Percentiles rank a stretch among this genome's conserved stretches.
phyloP scores from a whole-genome alignment of 1,140 invertebrate genomes.

The Palaemon carinicauda region DNA sequence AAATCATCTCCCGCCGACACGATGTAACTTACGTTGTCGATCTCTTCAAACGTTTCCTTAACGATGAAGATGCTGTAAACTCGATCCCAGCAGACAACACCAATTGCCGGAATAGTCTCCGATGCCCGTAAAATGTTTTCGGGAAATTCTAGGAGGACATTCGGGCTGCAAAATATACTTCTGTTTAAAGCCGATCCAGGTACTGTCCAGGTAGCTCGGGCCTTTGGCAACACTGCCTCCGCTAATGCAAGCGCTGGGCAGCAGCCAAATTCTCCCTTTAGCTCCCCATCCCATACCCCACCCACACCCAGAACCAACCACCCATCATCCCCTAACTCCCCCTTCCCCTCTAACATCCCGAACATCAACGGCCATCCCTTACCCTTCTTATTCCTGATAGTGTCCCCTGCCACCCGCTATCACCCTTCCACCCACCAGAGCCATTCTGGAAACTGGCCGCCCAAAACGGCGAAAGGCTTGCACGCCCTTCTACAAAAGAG shows the following conservation, averaged over 20 bases:
- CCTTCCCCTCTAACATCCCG: not conserved
- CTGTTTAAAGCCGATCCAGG: too few species aligned
- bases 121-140: too few species aligned
- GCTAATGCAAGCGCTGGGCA: conserved; percentile 4
- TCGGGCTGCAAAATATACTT: too few species aligned
- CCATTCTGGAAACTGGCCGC: not conserved
- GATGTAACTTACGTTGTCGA: too few species aligned
- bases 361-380: not conserved
- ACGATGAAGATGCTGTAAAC: too few species aligned
- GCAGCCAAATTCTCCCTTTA: not conserved
- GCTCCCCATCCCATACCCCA: not conserved
- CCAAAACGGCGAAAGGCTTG: too few species aligned
- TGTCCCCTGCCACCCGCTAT: not conserved
- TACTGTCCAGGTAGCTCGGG: too few species aligned
- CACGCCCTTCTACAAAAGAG: too few species aligned
- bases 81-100: too few species aligned
- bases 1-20: not conserved
- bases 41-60: too few species aligned
- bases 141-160: too few species aligned
- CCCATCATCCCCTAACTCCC: not conserved
- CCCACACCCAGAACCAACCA: not conserved
- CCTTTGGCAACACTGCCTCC: conserved; percentile 9
- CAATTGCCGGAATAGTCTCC: too few species aligned
- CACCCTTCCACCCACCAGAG: not conserved
- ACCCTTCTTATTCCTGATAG: not conserved